Evolutionary conservation across 2,888 invertebrate species (phyloP), one percentile per base, ranked within the genome.

Genomic region (Morpho achilles): DNA sequence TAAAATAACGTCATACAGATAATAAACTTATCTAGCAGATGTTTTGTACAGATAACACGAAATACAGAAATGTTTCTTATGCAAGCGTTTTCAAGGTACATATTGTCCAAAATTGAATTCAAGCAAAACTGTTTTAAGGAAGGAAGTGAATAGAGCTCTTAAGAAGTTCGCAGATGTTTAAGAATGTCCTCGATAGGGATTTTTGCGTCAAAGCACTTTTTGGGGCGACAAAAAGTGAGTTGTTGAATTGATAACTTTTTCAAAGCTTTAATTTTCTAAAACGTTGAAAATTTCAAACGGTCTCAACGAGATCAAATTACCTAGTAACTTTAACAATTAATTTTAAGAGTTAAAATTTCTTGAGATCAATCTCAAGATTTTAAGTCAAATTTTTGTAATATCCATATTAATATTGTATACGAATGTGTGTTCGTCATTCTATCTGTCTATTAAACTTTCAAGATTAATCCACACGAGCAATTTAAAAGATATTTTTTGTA

Each of bases 11-110:
- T 66, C 61, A 60, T 63, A 68, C 58, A 71, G 76, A 75, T 72
- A 69, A 67, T 68, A 77, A 72, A 69, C 63, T 67, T 76, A 77
- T 79, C 80, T 74, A 52, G 61, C 84, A 84, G 81, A 82, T 84
- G 83, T 74, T 57, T 53, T 67, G 69, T 69, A 59, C 56, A 62
- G 62, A 56, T 59, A 59, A 59, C 32, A 53, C 56, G 58, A 52
- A 56, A 54, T 45, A 48, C 16, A 7, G 57, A 57, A 53, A 23
- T 56, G 42, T n/a, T 52, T 45, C 51, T 50, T 57, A 55, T 39
- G 45, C 41, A 48, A 59, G 7, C 0, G 46, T 8, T 43, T 59
- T 59, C 58, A 50, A 45, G 58, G 39, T 41, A 22, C 46, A 48
- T 62, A 51, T 61, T 23, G 50, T 53, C 55, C 53, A 43, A 46